Percentiles rank a stretch among this genome's conserved stretches.
Conservation (phyloP, 2,888 invertebrate species). For the Alcis repandata region DNA sequence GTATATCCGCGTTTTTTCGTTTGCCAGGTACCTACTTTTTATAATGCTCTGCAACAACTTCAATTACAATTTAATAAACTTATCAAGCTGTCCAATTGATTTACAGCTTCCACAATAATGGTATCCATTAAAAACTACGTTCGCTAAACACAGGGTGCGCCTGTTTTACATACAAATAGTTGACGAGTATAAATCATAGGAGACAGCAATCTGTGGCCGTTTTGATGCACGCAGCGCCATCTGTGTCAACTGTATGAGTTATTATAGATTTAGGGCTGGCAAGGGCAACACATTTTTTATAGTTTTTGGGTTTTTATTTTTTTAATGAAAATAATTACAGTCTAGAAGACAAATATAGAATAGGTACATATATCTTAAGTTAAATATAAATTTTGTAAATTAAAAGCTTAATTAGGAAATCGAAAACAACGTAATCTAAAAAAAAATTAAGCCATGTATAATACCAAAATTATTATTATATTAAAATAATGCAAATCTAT, state of each 20-base stretch:
- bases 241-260: constrained; percentile 85
- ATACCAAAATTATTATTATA: too few relatives aligned
- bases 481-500: too few relatives aligned
- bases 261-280: constrained; percentile 75
- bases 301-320: too few relatives aligned
- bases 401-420: too few relatives aligned
- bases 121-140: constrained; percentile 23
- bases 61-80: constrained; percentile 24
- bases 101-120: constrained; percentile 28
- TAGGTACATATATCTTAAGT: too few relatives aligned
- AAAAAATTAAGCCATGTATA: too few relatives aligned
- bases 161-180: constrained; percentile 75
- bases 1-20: too few relatives aligned
- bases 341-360: too few relatives aligned
- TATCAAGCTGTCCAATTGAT: constrained; percentile 32
- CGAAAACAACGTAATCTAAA: too few relatives aligned
- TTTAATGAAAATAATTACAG: too few relatives aligned
- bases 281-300: not conserved
- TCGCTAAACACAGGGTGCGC: constrained; percentile 57
- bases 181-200: constrained; percentile 80
- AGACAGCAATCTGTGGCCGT: constrained; percentile 81
- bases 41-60: not conserved
- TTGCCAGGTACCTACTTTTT: not conserved
- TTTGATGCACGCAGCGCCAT: constrained; percentile 84
- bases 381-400: too few relatives aligned